Evolutionary conservation across 2,888 invertebrate species (phyloP), one percentile per base, ranked within the genome.

Genomic region (Leptinotarsa tumamoca): DNA sequence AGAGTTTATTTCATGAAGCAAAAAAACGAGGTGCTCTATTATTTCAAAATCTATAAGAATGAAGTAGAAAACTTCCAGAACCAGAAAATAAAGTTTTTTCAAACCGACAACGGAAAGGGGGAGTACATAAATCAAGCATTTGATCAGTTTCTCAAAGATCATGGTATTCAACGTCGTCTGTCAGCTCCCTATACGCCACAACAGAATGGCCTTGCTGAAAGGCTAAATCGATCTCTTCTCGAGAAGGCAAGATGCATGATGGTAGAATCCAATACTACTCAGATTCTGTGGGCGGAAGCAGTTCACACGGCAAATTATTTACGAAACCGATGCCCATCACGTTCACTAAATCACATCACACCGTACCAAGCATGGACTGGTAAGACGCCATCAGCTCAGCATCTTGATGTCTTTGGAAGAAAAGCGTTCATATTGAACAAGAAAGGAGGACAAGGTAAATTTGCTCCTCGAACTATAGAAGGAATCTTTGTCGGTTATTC

Each of bases 281-380:
- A 23, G 23, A 23, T 23, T 23, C 23, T 23, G 4, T 51, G 68
- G 68, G 68, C 68, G 17, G 61, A 61, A 17, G 61, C 23, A 61
- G 27, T 61, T 14, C 61, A 61, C 23, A 61, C 23, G 17, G 68
- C 68, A 51, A 68, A 68, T 68, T 68, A 68, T 21, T 68, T 51
- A 27, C n/a, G 51, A 3, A 68, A 68, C 17, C n/a, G 68, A 14
- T 17, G 54, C 33, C 27, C 68, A 17, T 13, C 68, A 21, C 23
- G 33, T 33, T 18, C 68, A 33, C 54, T 68, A 7, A 21, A 68
- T 18, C 14, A 51, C 54, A 54, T 33, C 14, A 21, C 68, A 14
- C 68, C 52, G 17, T 68, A 68, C 33, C 13, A 68, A 15, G n/a
- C 10, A 68, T 68, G 52, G 54, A n/a, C 27, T 21, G 68, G 54